phyloP scores from a whole-genome alignment of 2,888 invertebrate genomes.

The Luffia ferchaultella region DNA sequence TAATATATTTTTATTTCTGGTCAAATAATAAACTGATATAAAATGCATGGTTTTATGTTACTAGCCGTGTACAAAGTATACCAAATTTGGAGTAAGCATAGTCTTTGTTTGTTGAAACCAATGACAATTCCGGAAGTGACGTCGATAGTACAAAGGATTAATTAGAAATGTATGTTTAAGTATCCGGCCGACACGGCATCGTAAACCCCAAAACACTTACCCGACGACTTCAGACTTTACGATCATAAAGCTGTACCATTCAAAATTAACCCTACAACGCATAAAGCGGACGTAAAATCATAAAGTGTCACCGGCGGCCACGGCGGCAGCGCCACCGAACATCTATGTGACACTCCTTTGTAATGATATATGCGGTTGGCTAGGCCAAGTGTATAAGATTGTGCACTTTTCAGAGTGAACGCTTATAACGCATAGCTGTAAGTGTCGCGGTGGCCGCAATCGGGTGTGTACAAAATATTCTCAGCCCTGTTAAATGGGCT shows the following conservation, averaged over 20 bases:
- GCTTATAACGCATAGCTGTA: background rate
- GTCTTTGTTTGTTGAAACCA: too few species aligned
- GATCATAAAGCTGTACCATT: background rate
- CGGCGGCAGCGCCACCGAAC: background rate
- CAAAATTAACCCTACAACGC: background rate
- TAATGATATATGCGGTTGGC: too few species aligned
- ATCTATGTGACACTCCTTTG: too few species aligned
- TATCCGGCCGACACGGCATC: conserved; percentile 15
- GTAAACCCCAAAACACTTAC: conserved; percentile 16
- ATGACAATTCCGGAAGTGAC: background rate
- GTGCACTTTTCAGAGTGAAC: too few species aligned
- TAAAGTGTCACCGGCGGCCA: background rate
- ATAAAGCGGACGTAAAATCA: background rate
- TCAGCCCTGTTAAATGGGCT: conserved; percentile 42
- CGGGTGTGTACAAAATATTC: conserved; percentile 27
- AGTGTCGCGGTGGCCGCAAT: background rate
- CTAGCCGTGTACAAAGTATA: too few species aligned
- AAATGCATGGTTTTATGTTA: too few species aligned
- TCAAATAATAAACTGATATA: too few species aligned
- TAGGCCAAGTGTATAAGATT: too few species aligned
- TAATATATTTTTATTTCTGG: too few species aligned
- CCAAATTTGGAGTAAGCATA: too few species aligned
- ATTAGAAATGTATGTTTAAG: conserved; percentile 11
- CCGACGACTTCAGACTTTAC: background rate
- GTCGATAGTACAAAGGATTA: background rate